Evolutionary conservation across 2,113 vertebrate genomes (phyloP), one percentile per base, ranked within the genome.

Genomic region (Thamnophis sirtalis): DNA sequence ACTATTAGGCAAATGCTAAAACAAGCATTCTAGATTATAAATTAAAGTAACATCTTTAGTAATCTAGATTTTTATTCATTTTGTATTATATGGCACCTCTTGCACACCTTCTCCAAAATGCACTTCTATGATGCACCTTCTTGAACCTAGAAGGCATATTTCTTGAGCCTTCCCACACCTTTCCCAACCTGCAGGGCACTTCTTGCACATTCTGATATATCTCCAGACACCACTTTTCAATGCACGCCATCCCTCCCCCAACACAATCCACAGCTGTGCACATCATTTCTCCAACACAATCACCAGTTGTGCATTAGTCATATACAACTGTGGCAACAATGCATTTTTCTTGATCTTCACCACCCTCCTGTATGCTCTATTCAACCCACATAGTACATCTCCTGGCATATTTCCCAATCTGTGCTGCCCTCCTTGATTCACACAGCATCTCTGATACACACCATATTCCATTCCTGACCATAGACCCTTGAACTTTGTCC

Each of bases 41-140:
- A 94, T 93, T 93, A 94, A 95, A 96, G 90, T 43, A 60, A 1
- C 19, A 89, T 48, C 93, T 53, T 87, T n/a, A 90, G 85, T 4
- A 92, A 88, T 38, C 19, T 85, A 91, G 60, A 21, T 0, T 13
- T 90, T 93, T 53, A 89, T 48, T 96, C 93, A 93, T 91, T 94
- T 73, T 4, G 92, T 95, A 92, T 94, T 96, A 94, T 93, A 95
- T 95, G 90, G 24, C 51, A 68, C 28, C 4, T 68, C 2, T 33
- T 68, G 13, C n/a, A 28, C 28, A 68, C 28, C 28, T 68, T n/a
- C 4, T 13, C 63, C 11, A 68, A 68, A 68, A 5, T 68, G 28
- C 63, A 68, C 10, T 5, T 13, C 5, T 68, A 4, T 68, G 63
- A 5, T n/a, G 63, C 4, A 5, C 60, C 26, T 63, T 63, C 60